Conservation (phyloP, 2,888 invertebrate genomes). For the Bedellia somnulentella region DNA sequence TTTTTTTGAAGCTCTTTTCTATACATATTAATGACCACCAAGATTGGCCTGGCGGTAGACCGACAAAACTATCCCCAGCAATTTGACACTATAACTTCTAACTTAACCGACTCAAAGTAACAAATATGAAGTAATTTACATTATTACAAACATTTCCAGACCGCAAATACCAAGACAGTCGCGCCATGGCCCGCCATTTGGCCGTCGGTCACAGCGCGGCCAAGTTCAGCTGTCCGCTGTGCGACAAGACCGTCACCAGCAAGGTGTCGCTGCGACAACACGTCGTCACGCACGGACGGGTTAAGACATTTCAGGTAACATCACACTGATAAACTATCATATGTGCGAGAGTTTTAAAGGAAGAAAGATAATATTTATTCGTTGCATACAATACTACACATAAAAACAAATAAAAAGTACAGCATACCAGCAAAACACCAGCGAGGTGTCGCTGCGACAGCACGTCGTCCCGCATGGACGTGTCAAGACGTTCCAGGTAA, state of each 20-base stretch:
- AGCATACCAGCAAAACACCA: too few species aligned
- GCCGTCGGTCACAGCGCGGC: slow-evolving; percentile 39
- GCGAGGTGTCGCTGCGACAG: slow-evolving; percentile 32
- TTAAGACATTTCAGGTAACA: slow-evolving; percentile 39
- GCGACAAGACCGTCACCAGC: slow-evolving; percentile 32
- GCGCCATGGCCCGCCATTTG: slow-evolving; percentile 55
- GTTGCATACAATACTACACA: slow-evolving; percentile 15
- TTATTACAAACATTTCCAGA: slow-evolving; percentile 16
- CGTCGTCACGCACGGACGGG: slow-evolving; percentile 44
- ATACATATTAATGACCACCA: too few species aligned
- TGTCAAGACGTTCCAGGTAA: slow-evolving; percentile 41
- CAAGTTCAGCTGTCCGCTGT: slow-evolving; percentile 44
- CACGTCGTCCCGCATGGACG: slow-evolving; percentile 53
- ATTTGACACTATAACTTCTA: too few species aligned
- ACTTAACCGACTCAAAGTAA: too few species aligned
- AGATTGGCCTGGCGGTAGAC: too few species aligned
- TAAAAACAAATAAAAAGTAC: slow-evolving; percentile 14
- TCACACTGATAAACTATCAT: too few species aligned
- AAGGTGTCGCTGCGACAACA: slow-evolving; percentile 38
- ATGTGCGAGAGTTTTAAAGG: too few species aligned
- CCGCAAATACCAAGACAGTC: slow-evolving; percentile 43
- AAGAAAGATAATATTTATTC: not conserved
- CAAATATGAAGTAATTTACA: too few species aligned
- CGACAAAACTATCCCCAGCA: too few species aligned
- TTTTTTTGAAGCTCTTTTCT: too few species aligned